Evolutionary conservation across 1,140 invertebrate species (phyloP).

Genomic region (Drosophila subobscura): DNA sequence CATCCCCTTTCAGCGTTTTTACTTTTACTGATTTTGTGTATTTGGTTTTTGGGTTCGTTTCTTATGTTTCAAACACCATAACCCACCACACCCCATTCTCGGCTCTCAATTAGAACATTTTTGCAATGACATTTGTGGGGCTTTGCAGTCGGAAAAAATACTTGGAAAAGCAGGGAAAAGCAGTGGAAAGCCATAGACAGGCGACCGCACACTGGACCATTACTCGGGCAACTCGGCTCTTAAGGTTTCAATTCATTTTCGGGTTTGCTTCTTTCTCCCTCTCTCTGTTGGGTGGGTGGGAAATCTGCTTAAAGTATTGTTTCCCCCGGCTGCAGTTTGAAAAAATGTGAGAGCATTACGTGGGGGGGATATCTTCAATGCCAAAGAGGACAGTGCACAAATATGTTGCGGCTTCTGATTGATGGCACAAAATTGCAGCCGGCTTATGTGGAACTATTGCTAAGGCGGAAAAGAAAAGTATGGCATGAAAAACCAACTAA

Average conservation of each 20-base stretch:
- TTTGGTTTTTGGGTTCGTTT: conserved; percentile 11
- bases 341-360: no score
- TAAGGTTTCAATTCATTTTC: conserved; percentile 9
- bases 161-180: conserved; percentile 12
- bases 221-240: conserved; percentile 2
- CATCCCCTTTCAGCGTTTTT: neutral
- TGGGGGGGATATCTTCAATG: no score
- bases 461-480: no score
- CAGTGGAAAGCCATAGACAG: no score
- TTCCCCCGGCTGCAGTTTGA: no score
- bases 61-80: no score
- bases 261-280: neutral
- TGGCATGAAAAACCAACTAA: no score
- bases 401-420: no score
- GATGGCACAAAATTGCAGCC: no score
- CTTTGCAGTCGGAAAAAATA: conserved; percentile 7
- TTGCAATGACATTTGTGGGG: conserved; percentile 50
- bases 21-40: conserved; percentile 18
- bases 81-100: neutral
- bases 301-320: conserved; percentile 57
- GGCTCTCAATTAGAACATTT: conserved; percentile 47
- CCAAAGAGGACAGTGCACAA: no score
- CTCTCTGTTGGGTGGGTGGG: conserved; percentile 13
- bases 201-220: conserved; percentile 4
- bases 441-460: no score